Evolutionary conservation across 2,113 vertebrate genomes (phyloP).

Genomic region (Stigmatopora argus): DNA sequence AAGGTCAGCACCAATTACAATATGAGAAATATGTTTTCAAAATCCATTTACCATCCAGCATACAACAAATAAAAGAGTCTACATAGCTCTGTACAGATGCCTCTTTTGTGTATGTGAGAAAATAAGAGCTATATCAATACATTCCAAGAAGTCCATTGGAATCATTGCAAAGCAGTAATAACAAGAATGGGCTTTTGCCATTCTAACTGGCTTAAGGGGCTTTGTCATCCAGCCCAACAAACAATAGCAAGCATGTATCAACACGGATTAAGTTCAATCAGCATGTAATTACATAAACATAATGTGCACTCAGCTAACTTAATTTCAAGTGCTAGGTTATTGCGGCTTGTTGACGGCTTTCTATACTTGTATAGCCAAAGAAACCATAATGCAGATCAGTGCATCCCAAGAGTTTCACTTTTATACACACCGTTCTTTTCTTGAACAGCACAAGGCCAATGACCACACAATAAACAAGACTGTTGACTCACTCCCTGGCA

Average conservation of each 20-base stretch:
- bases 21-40: neutral
- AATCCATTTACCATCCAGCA: neutral
- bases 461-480: constrained; percentile 7
- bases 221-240: neutral
- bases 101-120: neutral
- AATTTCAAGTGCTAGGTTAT: neutral
- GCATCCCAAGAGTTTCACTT: neutral
- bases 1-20: neutral
- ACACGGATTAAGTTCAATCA: constrained; percentile 2
- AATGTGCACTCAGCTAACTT: neutral
- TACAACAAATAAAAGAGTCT: neutral
- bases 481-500: constrained; percentile 1
- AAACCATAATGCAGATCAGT: neutral
- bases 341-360: no score
- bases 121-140: no score
- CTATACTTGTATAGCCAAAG: neutral
- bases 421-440: neutral
- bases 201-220: constrained; percentile 1
- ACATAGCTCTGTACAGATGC: neutral
- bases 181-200: neutral
- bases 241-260: neutral
- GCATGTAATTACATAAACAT: neutral
- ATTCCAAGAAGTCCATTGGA: neutral
- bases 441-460: neutral
- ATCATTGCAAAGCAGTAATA: neutral